Base-by-base conservation (phyloP, 2,888 invertebrate species). In the Eupithecia inturbata region DNA sequence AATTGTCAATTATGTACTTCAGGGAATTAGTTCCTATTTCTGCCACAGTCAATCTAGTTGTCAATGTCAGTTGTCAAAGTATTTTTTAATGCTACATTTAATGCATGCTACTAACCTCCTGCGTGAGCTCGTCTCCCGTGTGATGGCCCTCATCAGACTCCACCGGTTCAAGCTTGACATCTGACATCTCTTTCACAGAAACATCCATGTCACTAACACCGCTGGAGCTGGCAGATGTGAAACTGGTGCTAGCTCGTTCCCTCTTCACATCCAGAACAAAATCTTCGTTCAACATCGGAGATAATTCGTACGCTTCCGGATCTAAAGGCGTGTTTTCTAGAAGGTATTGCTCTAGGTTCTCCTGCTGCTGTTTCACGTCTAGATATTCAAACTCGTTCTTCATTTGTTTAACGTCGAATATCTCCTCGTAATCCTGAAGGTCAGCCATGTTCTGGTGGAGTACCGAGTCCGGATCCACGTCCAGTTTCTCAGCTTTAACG, bases 391-490 rank as follows among this genome's bases (percentile, higher is more conserved):
- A 85, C 83, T 90, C 94, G 82, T 80, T 93, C 79, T 88, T 88
- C 39, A 94, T 78, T 39, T 90, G 91, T 70, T 92, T 92, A 0
- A 89, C 85, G 39, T 91, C 88, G 7, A 90, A 88, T 19, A 91
- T 78, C 62, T 95, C 94, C 4, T 89, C 94, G 78, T 95, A 96
- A 77, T 95, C 96, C 76, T 92, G 91, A 16, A 96, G 83, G 85
- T 96, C 96, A 0, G 95, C 95, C 77, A 95, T 82, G 79, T 95
- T 96, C 79, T 96, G 95, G 67, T 95, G 94, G 81, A 93, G 92
- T 0, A 96, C 95, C 0, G 95, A 95, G 73, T 91, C 86, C 0
- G 88, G 81, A 80, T 88, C 95, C 80, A 81, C 86, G 76, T 89
- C 90, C 78, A 89, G 83, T 72, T 88, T 90, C 76, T 92, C 93